Base-by-base conservation (phyloP, 2,888 invertebrate genomes). In the Rhyacophila evoluta region DNA sequence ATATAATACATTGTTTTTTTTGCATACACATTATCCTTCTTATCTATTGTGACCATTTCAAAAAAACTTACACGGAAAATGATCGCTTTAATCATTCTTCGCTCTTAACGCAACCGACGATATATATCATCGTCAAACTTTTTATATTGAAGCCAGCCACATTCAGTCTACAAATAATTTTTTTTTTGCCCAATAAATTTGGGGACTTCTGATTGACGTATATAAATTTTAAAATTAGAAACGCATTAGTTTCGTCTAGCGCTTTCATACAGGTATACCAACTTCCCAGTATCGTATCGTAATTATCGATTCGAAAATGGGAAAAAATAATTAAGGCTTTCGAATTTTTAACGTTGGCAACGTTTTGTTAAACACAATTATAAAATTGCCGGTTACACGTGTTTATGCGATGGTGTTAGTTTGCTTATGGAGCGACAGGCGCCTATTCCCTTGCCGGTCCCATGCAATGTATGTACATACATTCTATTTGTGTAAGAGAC, bases 281-380 rank as follows among this genome's bases (percentile, higher is more conserved):
- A 29, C 27, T 1, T 28, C 10, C 38, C 28, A 25, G 25, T 25
- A 41, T 77, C 71, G 67, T 19, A 38, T 41, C 15, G 39, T 67
- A 73, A 77, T 77, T 77, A 77, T 68, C 73, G 73, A 77, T 68
- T 73, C 12, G 28, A 72, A 72, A 77, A 77, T 72, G 72, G 72
- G 36, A 72, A 77, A 55, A 67, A 67, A 77, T 28, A 73, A 77
- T 77, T 37, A 68, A 72, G 73, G 73, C 37, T 37, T 73, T 77
- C 37, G 25, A 73, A 68, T 77, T 77, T 77, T 77, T 37, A 77
- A 68, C 72, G 70, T 77, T 77, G 27, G 28, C 77, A 33, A 72
- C 77, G 67, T 72, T 72, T 72, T 72, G 72, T 72, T 72, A 72
- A 72, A 72, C 72, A 37, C 72, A 72, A 72, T 72, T 72, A 72